phyloP scores from a whole-genome alignment of 2,797 vertebrate species.

The Coregonus suidteri region DNA sequence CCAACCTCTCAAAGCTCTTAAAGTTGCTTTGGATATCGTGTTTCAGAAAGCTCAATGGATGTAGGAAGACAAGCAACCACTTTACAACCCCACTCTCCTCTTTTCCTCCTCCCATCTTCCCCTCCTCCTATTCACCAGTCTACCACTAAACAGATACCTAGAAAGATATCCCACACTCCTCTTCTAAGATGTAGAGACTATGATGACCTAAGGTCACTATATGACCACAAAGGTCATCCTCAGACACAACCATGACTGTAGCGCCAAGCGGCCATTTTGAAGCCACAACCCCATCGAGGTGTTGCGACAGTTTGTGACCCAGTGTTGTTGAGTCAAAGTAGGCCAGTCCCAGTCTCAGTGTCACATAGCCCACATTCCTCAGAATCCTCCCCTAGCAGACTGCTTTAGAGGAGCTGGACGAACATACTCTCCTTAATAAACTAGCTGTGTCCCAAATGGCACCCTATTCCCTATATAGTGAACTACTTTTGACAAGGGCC shows the following conservation, averaged over 20 bases:
- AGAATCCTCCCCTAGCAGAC: conserved; percentile 14
- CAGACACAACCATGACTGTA: not conserved
- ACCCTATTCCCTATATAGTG: not conserved
- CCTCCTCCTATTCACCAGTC: not conserved
- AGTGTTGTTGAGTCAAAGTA: conserved; percentile 7
- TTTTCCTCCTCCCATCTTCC: not conserved
- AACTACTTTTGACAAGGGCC: not conserved
- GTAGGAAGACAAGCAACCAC: not conserved
- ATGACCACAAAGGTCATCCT: not conserved
- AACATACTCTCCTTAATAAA: not conserved
- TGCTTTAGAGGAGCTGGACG: not conserved
- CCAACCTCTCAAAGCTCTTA: not conserved
- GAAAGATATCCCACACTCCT: not conserved
- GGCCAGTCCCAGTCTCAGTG: conserved; percentile 8
- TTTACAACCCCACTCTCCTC: not conserved
- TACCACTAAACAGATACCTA: not conserved
- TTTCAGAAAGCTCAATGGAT: not conserved
- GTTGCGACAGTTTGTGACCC: not conserved
- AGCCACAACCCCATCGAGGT: not conserved
- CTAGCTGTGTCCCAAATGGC: not conserved
- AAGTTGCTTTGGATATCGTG: not conserved
- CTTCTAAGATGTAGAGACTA: not conserved
- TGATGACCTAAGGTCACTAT: not conserved
- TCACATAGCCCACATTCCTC: conserved; percentile 23
- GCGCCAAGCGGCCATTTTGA: not conserved